Evolutionary conservation across 2,113 vertebrate genomes (phyloP), one percentile per base, ranked within the genome.

Genomic region (Oryzias javanicus): DNA sequence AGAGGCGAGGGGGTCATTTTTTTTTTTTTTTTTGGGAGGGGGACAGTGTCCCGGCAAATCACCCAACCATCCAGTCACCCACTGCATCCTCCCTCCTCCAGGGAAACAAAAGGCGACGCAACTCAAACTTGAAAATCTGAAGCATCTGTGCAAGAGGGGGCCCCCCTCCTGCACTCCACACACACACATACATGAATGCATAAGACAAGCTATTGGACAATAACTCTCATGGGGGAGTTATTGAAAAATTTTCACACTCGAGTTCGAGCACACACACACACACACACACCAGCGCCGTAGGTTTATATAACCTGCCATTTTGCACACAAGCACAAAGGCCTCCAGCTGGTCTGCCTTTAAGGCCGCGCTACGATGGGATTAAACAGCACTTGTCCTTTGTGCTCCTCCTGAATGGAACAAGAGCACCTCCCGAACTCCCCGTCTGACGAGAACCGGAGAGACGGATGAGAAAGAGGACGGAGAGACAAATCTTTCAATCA

Each of bases 51-150:
- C 80, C 83, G 83, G 86, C 79, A 55, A 84, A 72, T 67, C 81
- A 74, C 75, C 77, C 72, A 69, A 52, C 75, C 79, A 72, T 67
- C 77, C 73, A 79, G 72, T 77, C 65, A 42, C 55, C 71, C 71
- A 64, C 76, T 64, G 56, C 73, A 48, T 70, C 74, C 72, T 49
- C 40, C 78, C 50, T 71, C 63, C 22, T 14, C 42, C 17, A 63
- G 42, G 71, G 49, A 81, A 89, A 92, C 90, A 92, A 91, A 92
- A 89, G 87, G 69, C 70, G 67, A 90, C 80, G 65, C 88, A 88
- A 76, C 80, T 83, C 70, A 56, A 89, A 89, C 86, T 90, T 91
- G 82, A 91, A 90, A 88, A 84, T 88, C 67, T 86, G 83, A 47
- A 79, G 77, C 74, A 79, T 83, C 71, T 78, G 42, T 68, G 69